Evolutionary conservation across 2,888 invertebrate species (phyloP).

Genomic region (Vesta saturnalis): DNA sequence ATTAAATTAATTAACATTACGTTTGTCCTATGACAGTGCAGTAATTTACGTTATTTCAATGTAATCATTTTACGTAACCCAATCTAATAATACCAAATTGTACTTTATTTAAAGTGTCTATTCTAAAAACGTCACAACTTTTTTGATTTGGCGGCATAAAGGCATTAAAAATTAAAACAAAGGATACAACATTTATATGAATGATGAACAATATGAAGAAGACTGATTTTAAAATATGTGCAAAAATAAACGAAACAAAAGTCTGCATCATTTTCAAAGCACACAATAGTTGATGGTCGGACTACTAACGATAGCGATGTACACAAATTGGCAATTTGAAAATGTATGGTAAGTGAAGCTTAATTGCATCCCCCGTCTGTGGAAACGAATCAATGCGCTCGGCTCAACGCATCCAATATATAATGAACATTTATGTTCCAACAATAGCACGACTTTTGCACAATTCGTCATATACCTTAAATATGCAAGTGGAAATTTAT

Average conservation of each 20-base stretch:
- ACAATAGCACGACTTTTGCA: slow-evolving; percentile 30
- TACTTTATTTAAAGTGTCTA: neutral
- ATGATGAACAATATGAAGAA: neutral
- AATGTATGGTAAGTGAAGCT: slow-evolving; percentile 43
- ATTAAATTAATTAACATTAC: slow-evolving; percentile 59
- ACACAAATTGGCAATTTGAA: slow-evolving; percentile 43
- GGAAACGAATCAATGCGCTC: slow-evolving; percentile 42
- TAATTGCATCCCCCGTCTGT: slow-evolving; percentile 43
- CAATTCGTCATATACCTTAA: slow-evolving; percentile 28
- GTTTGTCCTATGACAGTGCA: slow-evolving; percentile 48
- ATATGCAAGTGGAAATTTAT: slow-evolving; percentile 15
- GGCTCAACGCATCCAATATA: slow-evolving; percentile 39
- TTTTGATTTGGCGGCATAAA: neutral
- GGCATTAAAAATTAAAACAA: neutral
- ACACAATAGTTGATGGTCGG: slow-evolving; percentile 40
- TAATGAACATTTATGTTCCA: slow-evolving; percentile 40
- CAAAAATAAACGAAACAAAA: slow-evolving; percentile 31
- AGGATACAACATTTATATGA: neutral
- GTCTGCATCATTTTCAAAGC: slow-evolving; percentile 34
- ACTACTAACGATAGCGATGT: slow-evolving; percentile 40
- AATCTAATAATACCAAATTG: neutral
- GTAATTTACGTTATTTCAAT: slow-evolving; percentile 2
- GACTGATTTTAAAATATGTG: slow-evolving; percentile 16
- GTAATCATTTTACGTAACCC: slow-evolving; percentile 1
- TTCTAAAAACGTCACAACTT: neutral